Base-by-base conservation (phyloP, 2,888 invertebrate genomes). In the Oscheius sp. region DNA sequence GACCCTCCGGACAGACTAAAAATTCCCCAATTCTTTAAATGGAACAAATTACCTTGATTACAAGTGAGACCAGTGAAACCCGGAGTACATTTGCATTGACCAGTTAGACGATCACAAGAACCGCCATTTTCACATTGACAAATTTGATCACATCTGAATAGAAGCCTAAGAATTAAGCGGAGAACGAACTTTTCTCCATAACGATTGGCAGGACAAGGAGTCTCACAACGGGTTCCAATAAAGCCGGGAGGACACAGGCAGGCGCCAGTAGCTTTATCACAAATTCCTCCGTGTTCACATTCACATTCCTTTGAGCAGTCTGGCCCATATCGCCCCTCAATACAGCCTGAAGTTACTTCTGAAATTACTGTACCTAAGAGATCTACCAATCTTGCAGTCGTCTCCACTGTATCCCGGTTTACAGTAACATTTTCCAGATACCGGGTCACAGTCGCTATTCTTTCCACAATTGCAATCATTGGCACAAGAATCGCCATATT, bases 401-500 rank as follows among this genome's bases (percentile, higher is more conserved):
- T 80, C 79, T 0, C 90, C 90, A 56, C 87, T 87, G 89, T 89
- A 90, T 2, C 90, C 90, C 12, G 89, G 82, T 23, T 82, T 77
- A 77, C 90, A 90, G 29, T 79, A 79, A 79, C 90, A 91, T 2
- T 82, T 81, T 91, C 96, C 97, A 35, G 93, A 93, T 18, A 94
- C 92, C 80, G 95, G 94, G 89, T 95, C 93, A 88, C 97, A 97
- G 83, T 94, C 92, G 6, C 94, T 94, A 63, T 93, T 93, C 89
- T 96, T 94, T 85, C 92, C 88, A 71, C 88, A 88, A 1, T 61
- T 61, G 68, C 88, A 88, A 21, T 76, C 64, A 18, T 83, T 84
- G 9, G 73, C 75, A 63, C 88, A 88, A 13, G 84, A 85, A 1
- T 84, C 81, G 0, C 88, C 88, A 70, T 83, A 88, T 56, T 58